Percentiles rank a stretch among this genome's conserved stretches.
Conservation (phyloP, 92 coral and sea anemone genomes). For the Meandrina meandrites region DNA sequence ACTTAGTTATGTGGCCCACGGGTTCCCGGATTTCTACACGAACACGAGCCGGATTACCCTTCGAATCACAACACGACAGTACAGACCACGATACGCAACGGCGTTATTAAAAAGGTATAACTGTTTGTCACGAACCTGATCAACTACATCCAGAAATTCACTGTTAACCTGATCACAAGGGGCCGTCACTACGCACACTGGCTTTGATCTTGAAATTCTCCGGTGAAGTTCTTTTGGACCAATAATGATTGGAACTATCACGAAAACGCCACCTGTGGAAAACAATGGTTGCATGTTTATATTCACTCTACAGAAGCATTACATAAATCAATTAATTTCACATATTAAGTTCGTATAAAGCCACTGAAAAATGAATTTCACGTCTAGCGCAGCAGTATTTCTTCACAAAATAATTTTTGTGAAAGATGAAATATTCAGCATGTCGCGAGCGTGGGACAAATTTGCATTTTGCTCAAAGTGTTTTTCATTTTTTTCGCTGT, state of each 20-base stretch:
- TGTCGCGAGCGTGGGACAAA: too few relatives aligned
- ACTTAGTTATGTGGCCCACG: too few relatives aligned
- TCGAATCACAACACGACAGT: too few relatives aligned
- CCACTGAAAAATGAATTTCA: neutral
- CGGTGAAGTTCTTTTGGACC: conserved; percentile 27
- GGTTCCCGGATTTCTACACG: too few relatives aligned
- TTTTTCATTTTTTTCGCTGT: too few relatives aligned
- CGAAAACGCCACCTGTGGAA: conserved; percentile 6
- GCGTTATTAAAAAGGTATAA: neutral
- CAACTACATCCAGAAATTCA: conserved; percentile 15
- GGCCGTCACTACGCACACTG: conserved; percentile 13
- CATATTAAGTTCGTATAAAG: neutral
- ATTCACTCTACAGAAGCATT: neutral
- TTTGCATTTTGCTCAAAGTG: too few relatives aligned
- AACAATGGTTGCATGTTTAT: neutral
- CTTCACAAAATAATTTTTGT: too few relatives aligned
- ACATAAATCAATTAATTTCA: neutral
- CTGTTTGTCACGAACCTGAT: conserved; percentile 2
- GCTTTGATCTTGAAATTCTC: conserved; percentile 14
- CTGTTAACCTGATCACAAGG: conserved; percentile 1
- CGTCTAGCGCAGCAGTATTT: too few relatives aligned
- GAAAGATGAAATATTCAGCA: too few relatives aligned
- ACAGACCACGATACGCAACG: too few relatives aligned
- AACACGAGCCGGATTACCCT: too few relatives aligned
- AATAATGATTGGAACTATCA: neutral